Conservation (phyloP, 23 tunicate genomes). For the Ascidia mentula region DNA sequence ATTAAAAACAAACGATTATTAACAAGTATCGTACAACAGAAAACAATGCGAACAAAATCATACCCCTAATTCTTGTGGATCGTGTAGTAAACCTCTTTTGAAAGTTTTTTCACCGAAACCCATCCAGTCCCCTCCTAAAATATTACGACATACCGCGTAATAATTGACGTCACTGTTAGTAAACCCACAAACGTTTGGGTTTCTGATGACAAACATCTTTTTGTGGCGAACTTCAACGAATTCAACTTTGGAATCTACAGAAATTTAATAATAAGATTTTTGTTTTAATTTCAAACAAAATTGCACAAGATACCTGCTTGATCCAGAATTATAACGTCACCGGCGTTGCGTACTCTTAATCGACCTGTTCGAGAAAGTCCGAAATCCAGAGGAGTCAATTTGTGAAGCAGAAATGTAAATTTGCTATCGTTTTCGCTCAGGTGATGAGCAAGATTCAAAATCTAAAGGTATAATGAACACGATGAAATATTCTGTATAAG, state of each 20-base stretch:
- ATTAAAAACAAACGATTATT: too few relatives aligned
- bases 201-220: not conserved
- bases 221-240: slow-evolving; percentile 17
- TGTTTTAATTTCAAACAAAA: not conserved
- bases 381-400: slow-evolving; percentile 46
- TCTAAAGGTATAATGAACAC: slow-evolving; percentile 7
- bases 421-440: slow-evolving; percentile 54
- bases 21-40: too few relatives aligned
- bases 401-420: slow-evolving; percentile 37
- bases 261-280: not conserved
- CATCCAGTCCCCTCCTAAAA: slow-evolving; percentile 39
- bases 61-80: slow-evolving; percentile 48
- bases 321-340: slow-evolving; percentile 41
- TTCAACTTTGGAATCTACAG: not conserved
- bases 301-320: slow-evolving; percentile 1
- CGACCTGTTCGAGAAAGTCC: slow-evolving; percentile 32
- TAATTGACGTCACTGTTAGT: slow-evolving; percentile 39
- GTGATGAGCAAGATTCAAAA: slow-evolving; percentile 44
- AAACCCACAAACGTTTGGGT: slow-evolving; percentile 17
- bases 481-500: not conserved
- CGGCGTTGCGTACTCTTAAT: slow-evolving; percentile 34
- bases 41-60: too few relatives aligned
- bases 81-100: slow-evolving; percentile 42
- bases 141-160: slow-evolving; percentile 52
- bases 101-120: slow-evolving; percentile 6